Evolutionary conservation across 2,113 vertebrate genomes (phyloP).

Genomic region (Rhodinocichla rosea): DNA sequence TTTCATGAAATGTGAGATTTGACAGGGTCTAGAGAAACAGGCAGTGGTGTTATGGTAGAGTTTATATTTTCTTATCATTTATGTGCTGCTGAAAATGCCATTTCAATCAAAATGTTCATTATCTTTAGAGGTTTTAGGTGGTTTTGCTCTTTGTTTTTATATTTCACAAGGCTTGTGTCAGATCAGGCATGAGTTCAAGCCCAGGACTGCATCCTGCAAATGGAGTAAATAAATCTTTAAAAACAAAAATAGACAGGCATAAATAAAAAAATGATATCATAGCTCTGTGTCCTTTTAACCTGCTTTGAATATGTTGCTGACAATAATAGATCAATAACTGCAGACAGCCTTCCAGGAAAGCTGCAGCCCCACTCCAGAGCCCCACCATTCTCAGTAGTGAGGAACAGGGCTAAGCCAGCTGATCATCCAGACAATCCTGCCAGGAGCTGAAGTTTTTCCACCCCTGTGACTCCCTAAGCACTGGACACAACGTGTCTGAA

Average conservation of each 20-base stretch:
- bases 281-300: neutral
- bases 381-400: neutral
- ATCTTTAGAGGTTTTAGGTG: neutral
- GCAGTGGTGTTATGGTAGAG: neutral
- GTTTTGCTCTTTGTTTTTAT: neutral
- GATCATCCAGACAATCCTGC: neutral
- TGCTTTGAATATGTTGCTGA: neutral
- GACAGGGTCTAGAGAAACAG: neutral
- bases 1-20: neutral
- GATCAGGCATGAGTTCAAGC: neutral
- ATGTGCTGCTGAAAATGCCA: neutral
- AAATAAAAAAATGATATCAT: slow-evolving; percentile 8
- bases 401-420: neutral
- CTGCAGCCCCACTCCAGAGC: neutral
- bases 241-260: slow-evolving; percentile 22
- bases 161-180: neutral
- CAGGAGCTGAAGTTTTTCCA: neutral
- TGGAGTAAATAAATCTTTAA: neutral
- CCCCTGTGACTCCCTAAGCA: neutral
- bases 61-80: neutral
- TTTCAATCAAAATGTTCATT: neutral
- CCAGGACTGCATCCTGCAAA: neutral
- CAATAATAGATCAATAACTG: slow-evolving; percentile 45
- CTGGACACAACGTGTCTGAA: neutral
- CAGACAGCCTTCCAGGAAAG: slow-evolving; percentile 25